phyloP scores from a whole-genome alignment of 2,113 vertebrate genomes.

The Rhynchomys soricoides region DNA sequence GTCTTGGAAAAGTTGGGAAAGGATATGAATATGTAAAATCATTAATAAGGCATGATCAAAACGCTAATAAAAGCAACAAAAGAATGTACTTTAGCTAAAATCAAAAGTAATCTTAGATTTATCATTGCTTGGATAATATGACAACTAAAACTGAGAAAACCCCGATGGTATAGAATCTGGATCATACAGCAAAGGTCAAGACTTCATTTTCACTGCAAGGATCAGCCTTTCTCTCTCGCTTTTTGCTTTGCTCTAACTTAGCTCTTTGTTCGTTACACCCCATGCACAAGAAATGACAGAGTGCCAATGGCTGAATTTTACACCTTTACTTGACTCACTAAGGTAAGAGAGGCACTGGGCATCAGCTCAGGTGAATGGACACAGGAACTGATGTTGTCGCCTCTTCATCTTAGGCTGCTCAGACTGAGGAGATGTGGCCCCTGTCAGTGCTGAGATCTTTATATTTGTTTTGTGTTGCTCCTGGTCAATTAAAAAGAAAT shows the following conservation, averaged over 20 bases:
- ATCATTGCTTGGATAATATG: not conserved
- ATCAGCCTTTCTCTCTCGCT: not conserved
- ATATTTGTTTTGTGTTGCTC: conserved; percentile 51
- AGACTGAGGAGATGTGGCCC: not conserved
- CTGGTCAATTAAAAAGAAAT: conserved; percentile 57
- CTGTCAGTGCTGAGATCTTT: conserved; percentile 11
- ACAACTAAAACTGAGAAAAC: not conserved
- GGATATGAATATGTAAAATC: not conserved
- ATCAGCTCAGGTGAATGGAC: fast-evolving
- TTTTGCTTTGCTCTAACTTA: not conserved
- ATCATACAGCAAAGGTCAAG: not conserved
- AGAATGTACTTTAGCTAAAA: not conserved
- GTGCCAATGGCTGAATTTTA: not conserved
- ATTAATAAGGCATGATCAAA: not conserved
- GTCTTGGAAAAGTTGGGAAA: too few relatives aligned
- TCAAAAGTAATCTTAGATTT: not conserved
- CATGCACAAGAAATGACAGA: not conserved
- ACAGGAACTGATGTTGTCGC: not conserved
- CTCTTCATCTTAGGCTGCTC: not conserved
- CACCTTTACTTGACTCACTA: not conserved
- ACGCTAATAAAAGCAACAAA: not conserved
- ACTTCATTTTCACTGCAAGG: not conserved
- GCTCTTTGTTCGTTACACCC: not conserved
- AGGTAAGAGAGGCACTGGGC: not conserved
- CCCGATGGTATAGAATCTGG: fast-evolving